Evolutionary conservation across 2,888 invertebrate genomes (phyloP), one percentile per base, ranked within the genome.

Genomic region (Dromius quadrimaculatus): DNA sequence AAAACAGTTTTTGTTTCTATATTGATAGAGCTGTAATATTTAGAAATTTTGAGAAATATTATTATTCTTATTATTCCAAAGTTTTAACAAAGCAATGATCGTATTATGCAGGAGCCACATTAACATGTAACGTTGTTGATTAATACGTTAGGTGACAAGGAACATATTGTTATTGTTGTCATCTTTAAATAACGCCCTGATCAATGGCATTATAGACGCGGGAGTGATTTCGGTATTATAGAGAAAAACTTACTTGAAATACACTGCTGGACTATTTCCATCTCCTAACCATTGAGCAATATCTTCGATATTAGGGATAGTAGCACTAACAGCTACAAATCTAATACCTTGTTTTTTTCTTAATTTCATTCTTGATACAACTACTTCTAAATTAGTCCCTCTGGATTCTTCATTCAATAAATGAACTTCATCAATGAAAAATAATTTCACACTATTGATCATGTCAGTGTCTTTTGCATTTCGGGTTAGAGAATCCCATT

Each of bases 401-500:
- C 93, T 84, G 0, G 79, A 79, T 71, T 87, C 87, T 76, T 93
- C 92, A 77, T 90, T 90, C 45, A 94, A 80, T 62, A 92, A 85
- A 80, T 94, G 93, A 6, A 91, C 91, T 81, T 93, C 93, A 78
- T 93, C 93, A 59, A 92, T 89, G 50, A 92, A 84, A 78, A 92
- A 89, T 47, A 92, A 79, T 76, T 88, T 88, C 8, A 93, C 86
- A 5, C 85, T 79, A 72, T 87, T 85, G 13, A 92, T 87, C 9
- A 92, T 79, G 5, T 84, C 81, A 69, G 84, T 84, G 76, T 92
- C 90, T 73, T 86, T 86, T 91, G 91, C 92, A 72, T 87, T 85
- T 69, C 93, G 85, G 0, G 92, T 93, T 75, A 93, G 78, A 75
- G 90, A 89, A 80, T 94, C 93, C 92, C 92, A 93, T 82, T 93